A percentile compares a stretch with the other conserved stretches of the same genome.
Evolutionary conservation across 2,888 invertebrate genomes (phyloP).

Genomic region (Cantharis nigra): DNA sequence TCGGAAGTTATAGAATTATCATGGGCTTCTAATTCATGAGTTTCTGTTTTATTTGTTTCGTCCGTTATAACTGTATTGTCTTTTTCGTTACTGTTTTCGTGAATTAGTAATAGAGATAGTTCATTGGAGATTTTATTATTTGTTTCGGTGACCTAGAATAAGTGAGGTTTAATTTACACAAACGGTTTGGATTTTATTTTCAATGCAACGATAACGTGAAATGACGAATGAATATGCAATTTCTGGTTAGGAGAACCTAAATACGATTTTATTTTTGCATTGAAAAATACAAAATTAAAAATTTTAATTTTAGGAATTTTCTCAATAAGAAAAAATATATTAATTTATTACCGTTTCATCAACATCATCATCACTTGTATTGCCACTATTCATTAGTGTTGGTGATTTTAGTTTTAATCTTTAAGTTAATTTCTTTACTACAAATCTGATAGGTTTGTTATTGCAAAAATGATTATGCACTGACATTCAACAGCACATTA

Average conservation of each 20-base stretch:
- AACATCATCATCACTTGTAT: too few relatives aligned
- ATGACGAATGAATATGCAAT: not conserved
- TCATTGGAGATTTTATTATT: not conserved
- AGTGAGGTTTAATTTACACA: not conserved
- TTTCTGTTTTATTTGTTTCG: not conserved
- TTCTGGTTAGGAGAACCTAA: not conserved
- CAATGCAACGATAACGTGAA: not conserved
- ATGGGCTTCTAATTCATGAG: too few relatives aligned
- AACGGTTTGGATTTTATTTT: not conserved
- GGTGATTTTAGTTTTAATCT: too few relatives aligned
- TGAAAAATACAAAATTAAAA: not conserved
- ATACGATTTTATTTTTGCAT: not conserved
- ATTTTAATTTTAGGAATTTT: too few relatives aligned
- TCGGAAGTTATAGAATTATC: too few relatives aligned
- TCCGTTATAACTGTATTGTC: not conserved
- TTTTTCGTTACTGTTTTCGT: not conserved
- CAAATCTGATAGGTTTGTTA: too few relatives aligned
- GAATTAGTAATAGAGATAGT: not conserved
- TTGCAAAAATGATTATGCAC: too few relatives aligned
- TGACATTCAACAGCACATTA: too few relatives aligned
- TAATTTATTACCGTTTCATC: too few relatives aligned
- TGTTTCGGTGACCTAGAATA: not conserved
- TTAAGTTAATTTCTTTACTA: too few relatives aligned
- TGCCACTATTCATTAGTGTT: too few relatives aligned
- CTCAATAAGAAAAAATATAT: too few relatives aligned